A percentile compares a stretch with the other conserved stretches of the same genome.
phyloP scores from a whole-genome alignment of 2,113 vertebrate species.

The Phyllostomus hastatus region DNA sequence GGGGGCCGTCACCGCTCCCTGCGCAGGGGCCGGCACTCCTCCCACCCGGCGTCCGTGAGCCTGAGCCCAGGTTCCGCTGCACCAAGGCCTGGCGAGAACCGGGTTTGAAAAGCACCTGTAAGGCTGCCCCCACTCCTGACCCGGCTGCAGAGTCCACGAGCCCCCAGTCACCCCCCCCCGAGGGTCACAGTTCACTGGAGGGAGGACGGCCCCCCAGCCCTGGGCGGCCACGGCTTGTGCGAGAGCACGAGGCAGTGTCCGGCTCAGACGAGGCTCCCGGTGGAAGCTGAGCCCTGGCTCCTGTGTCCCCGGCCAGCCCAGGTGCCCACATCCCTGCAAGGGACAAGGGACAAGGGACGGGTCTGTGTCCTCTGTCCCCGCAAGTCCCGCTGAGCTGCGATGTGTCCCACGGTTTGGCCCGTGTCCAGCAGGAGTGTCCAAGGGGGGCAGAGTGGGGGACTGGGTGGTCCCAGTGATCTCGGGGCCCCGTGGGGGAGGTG shows the following conservation, averaged over 20 bases:
- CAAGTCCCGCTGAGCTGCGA: background rate
- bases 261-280: accelerated
- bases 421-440: too few relatives aligned
- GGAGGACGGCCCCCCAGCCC: background rate
- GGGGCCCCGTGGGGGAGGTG: background rate
- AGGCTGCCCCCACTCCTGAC: too few relatives aligned
- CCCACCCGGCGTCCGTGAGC: background rate
- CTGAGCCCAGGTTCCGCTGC: accelerated
- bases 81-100: background rate
- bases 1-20: accelerated
- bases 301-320: background rate
- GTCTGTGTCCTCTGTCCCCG: accelerated
- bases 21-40: accelerated
- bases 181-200: too few relatives aligned
- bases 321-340: accelerated
- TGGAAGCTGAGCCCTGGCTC: background rate
- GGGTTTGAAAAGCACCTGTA: background rate
- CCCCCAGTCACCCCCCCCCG: background rate
- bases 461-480: too few relatives aligned
- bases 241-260: background rate
- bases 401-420: background rate
- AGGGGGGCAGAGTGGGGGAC: background rate
- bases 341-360: too few relatives aligned
- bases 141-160: background rate
- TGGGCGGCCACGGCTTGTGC: background rate